Conservation (phyloP, 2,113 vertebrate genomes). For the Vicugna pacos region DNA sequence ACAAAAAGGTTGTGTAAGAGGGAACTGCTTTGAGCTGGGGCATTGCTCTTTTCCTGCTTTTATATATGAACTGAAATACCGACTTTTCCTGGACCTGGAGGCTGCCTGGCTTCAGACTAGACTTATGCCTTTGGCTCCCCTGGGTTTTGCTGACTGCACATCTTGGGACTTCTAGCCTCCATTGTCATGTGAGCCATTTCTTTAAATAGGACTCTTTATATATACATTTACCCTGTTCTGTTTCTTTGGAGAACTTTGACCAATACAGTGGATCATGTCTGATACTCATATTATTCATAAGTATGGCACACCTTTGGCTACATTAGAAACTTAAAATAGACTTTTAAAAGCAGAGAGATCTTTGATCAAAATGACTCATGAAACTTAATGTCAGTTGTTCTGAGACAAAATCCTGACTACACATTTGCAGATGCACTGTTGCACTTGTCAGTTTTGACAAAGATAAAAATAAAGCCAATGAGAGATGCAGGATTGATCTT, state of each 20-base stretch:
- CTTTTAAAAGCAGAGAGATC: not conserved
- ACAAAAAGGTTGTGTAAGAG: not conserved
- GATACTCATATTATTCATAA: not conserved
- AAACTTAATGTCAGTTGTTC: not conserved
- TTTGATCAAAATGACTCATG: constrained; percentile 26
- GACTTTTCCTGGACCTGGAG: not conserved
- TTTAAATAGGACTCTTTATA: not conserved
- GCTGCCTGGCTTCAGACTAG: not conserved
- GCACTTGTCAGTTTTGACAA: not conserved
- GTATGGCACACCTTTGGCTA: not conserved
- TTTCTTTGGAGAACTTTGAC: constrained; percentile 18
- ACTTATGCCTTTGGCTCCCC: not conserved
- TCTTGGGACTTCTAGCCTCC: not conserved
- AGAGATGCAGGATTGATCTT: constrained; percentile 8
- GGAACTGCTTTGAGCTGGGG: not conserved
- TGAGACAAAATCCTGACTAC: not conserved
- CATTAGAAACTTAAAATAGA: constrained; percentile 19
- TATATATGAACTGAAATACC: not conserved
- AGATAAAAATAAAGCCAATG: constrained; percentile 20
- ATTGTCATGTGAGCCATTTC: not conserved
- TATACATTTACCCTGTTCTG: not conserved
- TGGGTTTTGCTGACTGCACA: not conserved
- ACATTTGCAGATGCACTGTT: not conserved
- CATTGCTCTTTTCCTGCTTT: not conserved
- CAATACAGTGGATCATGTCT: not conserved